Evolutionary conservation across 2,113 vertebrate genomes (phyloP).

Genomic region (Xenopus tropicalis): DNA sequence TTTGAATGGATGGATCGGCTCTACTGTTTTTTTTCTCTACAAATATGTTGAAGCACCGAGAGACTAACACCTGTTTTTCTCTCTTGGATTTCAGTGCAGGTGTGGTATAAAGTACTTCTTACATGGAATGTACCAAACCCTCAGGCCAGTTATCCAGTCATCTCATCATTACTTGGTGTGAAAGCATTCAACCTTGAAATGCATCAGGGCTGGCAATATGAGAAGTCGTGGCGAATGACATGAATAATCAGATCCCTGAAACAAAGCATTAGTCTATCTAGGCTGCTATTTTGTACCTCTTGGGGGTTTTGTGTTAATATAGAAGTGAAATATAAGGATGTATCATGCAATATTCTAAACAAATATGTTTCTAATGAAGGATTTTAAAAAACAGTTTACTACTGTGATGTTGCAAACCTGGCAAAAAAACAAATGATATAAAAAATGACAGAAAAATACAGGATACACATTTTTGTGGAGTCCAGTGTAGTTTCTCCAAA

Average conservation of each 20-base stretch:
- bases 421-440: too few species aligned
- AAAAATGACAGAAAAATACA: too few species aligned
- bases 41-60: too few species aligned
- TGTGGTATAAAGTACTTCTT: constrained; percentile 1
- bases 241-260: not conserved
- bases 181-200: constrained; percentile 17
- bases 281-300: not conserved
- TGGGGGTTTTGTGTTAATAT: not conserved
- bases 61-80: not conserved
- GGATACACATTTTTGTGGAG: too few species aligned
- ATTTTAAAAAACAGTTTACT: too few species aligned
- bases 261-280: constrained; percentile 1
- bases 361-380: not conserved
- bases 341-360: not conserved
- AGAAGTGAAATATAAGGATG: not conserved
- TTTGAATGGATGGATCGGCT: too few species aligned
- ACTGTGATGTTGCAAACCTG: too few species aligned
- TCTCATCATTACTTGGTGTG: constrained; percentile 3
- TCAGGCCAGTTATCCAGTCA: not conserved
- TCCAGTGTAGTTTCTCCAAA: too few species aligned
- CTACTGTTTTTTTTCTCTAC: too few species aligned
- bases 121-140: constrained; percentile 7
- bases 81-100: constrained; percentile 10
- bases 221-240: constrained; percentile 17
- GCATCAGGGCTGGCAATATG: not conserved